These are phyloP conservation scores for Callipepla californica DNA, from an alignment of 2,113 vertebrate genomes.

Conservation along the genomic window DNA sequence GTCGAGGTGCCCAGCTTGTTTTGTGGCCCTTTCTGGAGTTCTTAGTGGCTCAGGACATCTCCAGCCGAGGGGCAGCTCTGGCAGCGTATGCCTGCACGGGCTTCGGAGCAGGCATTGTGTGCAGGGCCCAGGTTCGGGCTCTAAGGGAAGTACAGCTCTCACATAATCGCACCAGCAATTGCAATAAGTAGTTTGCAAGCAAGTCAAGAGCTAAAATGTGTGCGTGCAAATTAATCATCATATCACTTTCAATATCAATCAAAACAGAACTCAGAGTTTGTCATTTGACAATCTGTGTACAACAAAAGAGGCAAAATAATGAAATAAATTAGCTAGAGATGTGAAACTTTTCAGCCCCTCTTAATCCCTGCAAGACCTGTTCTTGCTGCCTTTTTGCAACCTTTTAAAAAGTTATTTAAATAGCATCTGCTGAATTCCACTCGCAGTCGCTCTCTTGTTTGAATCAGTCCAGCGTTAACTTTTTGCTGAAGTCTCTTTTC, in stretches of 20 bases:
- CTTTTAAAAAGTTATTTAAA: conserved; percentile 43
- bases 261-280: conserved; percentile 45
- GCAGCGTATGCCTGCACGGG: neutral
- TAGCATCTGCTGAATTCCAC: conserved; percentile 42
- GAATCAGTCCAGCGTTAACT: conserved; percentile 3
- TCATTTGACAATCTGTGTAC: neutral
- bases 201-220: conserved; percentile 42
- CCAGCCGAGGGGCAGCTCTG: neutral
- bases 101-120: neutral
- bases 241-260: conserved; percentile 26
- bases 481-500: neutral
- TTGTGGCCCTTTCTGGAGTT: neutral
- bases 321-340: conserved; percentile 21
- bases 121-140: neutral
- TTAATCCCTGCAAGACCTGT: neutral
- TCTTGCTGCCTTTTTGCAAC: conserved; percentile 18
- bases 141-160: conserved; percentile 5
- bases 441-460: conserved; percentile 21
- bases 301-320: conserved; percentile 28
- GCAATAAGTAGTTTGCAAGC: conserved; percentile 46
- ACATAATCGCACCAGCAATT: conserved; percentile 9
- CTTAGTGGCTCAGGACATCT: neutral
- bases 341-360: neutral
- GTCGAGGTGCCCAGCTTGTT: neutral
- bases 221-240: neutral